Base-by-base conservation (phyloP, 2,888 invertebrate species). In the Cephus pygmeus region DNA sequence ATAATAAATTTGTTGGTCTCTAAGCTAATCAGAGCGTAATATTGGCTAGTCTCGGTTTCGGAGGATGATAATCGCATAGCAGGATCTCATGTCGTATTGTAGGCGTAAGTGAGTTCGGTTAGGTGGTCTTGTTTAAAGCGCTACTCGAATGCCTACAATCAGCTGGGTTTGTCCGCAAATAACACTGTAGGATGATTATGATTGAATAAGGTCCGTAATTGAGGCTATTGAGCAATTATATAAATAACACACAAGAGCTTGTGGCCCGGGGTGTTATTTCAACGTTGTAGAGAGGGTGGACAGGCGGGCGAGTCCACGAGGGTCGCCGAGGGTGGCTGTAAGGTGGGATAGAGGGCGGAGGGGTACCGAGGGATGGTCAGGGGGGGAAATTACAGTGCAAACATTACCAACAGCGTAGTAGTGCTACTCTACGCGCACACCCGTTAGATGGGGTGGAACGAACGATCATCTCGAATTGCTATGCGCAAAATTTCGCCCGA, bases 171-270 rank as follows among this genome's bases (percentile, higher is more conserved):
- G 91, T 91, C 91, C 88, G 90, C 89, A 90, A 91, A 91, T 90
- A 91, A 90, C 88, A 85, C 86, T 36, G 84, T 86, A 85, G 81
- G 86, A 89, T 90, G 89, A 91, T 90, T 90, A 90, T 90, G 89
- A 91, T 88, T 90, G 90, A 90, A 91, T 90, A 90, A 90, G 88
- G 85, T 85, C 86, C 88, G 89, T 91, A 91, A 91, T 91, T 90
- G 89, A 88, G 89, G 87, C 89, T 90, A 91, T 91, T 90, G 88
- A 90, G 88, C 90, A 90, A 91, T 91, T 91, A 91, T 89, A 90
- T 90, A 90, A 91, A 90, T 90, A 90, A 89, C 88, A 75, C 35
- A 76, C 76, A 34, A n/a, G 73, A 75, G 73, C 31, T 33, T 76
- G 73, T 75, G 31, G 81, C 85, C 83, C 82, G 85, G 85, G 87